A percentile compares a stretch with the other conserved stretches of the same genome.
These are phyloP conservation scores for Drymodes brunneopygia DNA, from an alignment of 2,113 vertebrate genomes.

Conservation along the genomic window DNA sequence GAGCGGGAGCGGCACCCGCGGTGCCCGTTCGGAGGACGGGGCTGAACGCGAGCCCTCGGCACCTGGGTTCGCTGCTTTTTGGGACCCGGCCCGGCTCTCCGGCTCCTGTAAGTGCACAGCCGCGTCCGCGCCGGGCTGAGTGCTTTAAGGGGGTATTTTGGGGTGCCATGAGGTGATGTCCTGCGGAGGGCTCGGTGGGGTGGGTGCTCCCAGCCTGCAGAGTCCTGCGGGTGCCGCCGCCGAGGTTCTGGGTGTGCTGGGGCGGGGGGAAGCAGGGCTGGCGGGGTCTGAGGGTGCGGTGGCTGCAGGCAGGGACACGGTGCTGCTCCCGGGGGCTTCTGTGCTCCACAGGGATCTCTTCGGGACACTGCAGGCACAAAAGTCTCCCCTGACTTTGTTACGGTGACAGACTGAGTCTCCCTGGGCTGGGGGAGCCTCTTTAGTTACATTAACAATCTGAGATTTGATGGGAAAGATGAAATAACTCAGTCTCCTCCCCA, in stretches of 20 bases:
- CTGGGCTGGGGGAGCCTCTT: conserved; percentile 41
- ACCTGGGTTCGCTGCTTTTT: rapidly evolving
- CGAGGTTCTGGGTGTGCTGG: too few relatives aligned
- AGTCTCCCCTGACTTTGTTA: conserved; percentile 17
- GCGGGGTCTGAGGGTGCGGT: rapidly evolving
- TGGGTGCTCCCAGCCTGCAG: too few relatives aligned
- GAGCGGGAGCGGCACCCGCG: background rate
- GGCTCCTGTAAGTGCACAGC: background rate
- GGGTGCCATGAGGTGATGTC: rapidly evolving
- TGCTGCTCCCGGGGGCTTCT: background rate
- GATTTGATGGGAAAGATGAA: conserved; percentile 71
- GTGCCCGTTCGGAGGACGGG: background rate
- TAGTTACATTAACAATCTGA: conserved; percentile 66
- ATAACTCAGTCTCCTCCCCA: conserved; percentile 65
- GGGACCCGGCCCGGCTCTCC: background rate
- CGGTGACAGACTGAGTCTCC: conserved; percentile 21
- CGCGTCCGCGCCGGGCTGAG: rapidly evolving
- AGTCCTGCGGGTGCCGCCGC: too few relatives aligned
- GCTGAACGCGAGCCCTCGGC: rapidly evolving
- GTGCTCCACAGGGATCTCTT: rapidly evolving
- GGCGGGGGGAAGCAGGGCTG: background rate
- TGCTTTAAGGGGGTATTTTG: rapidly evolving
- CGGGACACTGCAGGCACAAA: background rate
- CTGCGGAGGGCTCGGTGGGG: background rate
- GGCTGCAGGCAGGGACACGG: background rate